Evolutionary conservation across 1,140 invertebrate genomes (phyloP), one percentile per base, ranked within the genome.

Genomic region (Solenopsis fugax): DNA sequence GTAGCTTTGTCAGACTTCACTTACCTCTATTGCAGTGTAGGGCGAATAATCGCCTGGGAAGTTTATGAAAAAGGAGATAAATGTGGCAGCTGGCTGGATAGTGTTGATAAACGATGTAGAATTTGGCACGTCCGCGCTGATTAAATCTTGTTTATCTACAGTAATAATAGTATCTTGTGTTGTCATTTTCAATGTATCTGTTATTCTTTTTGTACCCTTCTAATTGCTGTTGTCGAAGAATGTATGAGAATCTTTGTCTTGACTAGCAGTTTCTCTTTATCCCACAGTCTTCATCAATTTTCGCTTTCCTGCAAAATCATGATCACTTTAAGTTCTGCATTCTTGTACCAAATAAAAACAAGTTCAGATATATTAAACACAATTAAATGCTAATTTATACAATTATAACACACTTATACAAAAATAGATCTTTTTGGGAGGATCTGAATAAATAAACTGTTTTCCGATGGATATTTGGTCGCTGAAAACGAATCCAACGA

Each of bases 41-140:
- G 93, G 94, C 21, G 95, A 95, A 86, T 94, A 89, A 65, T 94
- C 93, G 87, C 94, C 93, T 50, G 95, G 93, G 87, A 95, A 95
- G 75, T 89, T 91, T 80, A 87, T 88, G 65, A 93, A 92, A 75
- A 92, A 93, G 84, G 72, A 60, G 13, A 60, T 4, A 29, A 60
- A 60, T 29, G 58, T 60, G 5, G 58, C 58, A 29, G 58, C 58
- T 60, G 58, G 58, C 58, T 60, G 58, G 13, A 29, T 21, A 60
- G 13, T 5, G 12, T 13, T 60, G 24, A 29, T 29, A 13, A 60
- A 13, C 24, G 24, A 60, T 85, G 94, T 94, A 87, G 93, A 77
- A 89, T 95, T 95, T 56, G 92, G 90, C 91, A 92, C 90, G 93
- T 93, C 92, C 72, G 91, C 92, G 78, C 69, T 92, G 58, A 41